Evolutionary conservation across 1,140 invertebrate species (phyloP).

Genomic region (Zaprionus davidi): DNA sequence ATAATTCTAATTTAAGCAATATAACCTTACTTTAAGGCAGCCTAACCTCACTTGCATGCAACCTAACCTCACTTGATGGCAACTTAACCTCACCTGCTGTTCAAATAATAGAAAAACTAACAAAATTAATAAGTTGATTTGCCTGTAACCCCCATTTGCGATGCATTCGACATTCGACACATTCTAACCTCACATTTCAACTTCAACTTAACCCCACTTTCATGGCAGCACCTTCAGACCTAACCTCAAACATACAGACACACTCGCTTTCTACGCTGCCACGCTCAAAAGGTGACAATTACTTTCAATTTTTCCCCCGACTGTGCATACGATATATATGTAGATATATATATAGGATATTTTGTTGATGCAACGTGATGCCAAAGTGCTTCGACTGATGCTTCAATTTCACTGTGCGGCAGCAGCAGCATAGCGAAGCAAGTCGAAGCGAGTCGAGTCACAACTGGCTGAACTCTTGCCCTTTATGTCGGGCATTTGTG

Average conservation of each 20-base stretch:
- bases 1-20: not conserved
- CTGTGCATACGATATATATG: constrained; percentile 19
- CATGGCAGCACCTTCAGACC: constrained; percentile 18
- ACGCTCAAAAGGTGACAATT: constrained; percentile 74
- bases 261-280: constrained; percentile 56
- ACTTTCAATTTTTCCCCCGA: constrained; percentile 73
- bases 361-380: constrained; percentile 41
- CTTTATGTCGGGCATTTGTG: constrained; percentile 79
- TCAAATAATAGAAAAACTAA: not conserved
- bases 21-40: not conserved
- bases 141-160: constrained; percentile 15
- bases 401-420: constrained; percentile 63
- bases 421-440: constrained; percentile 26
- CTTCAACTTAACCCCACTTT: constrained; percentile 52
- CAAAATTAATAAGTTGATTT: constrained; percentile 3
- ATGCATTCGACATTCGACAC: not conserved
- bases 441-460: constrained; percentile 50
- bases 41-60: not conserved
- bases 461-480: constrained; percentile 80
- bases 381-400: constrained; percentile 46
- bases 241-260: constrained; percentile 28
- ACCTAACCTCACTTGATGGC: not conserved
- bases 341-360: constrained; percentile 20
- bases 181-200: constrained; percentile 46
- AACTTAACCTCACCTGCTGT: constrained; percentile 7